Base-by-base conservation (phyloP, 2,888 invertebrate genomes). In the Harpagoxenus sublaevis region DNA sequence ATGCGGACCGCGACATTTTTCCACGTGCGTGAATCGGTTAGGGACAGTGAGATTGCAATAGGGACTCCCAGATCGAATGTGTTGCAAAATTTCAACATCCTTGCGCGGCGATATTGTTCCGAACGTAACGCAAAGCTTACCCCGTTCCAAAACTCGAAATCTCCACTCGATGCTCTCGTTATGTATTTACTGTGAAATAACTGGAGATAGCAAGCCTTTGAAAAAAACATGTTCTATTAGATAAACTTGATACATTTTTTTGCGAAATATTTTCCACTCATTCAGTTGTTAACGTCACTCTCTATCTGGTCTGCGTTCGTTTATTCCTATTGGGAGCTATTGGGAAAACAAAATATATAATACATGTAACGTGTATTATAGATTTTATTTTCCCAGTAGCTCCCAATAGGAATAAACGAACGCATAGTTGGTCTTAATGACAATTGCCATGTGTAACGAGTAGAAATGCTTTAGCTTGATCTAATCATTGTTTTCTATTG, bases 121-220 rank as follows among this genome's bases (percentile, higher is more conserved):
- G 0, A 35, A 35, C 35, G 35, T 35, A 35, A 35, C 35, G 35
- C 35, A 35, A 35, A 1, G 35, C 6, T 35, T 6, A 35, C 35
- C 6, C 35, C 6, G 35, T 35, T 35, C 35, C 31, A 70, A 78
- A 68, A 78, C 39, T 77, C 28, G 48, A 3, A 35, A 48, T 62
- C 31, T 74, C 65, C 28, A 53, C 4, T 51, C 39, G 66, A 55
- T n/a, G 4, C n/a, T 31, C 31, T 73, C 31, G 31, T 65, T 45
- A 42, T 12, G n/a, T 45, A 71, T 71, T 23, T 31, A 70, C n/a
- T 9, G 28, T 42, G 28, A n/a, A 68, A 35, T 39, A 28, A 78
- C 12, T 42, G 42, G 55, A 42, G 53, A 68, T 39, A 39, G 48
- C 66, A 35, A 51, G 39, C 31, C 31, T 55, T 42, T 35, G 42